Percentiles rank a stretch among this genome's conserved stretches.
phyloP scores from a whole-genome alignment of 2,797 vertebrate species.

The Sternarchorhynchus goeldii region DNA sequence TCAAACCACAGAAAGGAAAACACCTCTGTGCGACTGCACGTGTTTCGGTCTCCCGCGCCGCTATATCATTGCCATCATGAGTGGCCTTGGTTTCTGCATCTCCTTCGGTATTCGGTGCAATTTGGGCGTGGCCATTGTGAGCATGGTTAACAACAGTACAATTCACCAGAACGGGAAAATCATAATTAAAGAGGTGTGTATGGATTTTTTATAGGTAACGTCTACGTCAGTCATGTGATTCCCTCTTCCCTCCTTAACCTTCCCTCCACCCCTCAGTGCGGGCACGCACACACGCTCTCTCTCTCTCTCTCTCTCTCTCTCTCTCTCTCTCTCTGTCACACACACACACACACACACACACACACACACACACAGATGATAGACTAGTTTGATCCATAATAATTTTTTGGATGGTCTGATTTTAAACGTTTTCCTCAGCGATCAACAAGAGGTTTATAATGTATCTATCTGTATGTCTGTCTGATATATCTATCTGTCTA shows the following conservation, averaged over 20 bases:
- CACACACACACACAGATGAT: conserved; percentile 16
- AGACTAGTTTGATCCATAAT: no score
- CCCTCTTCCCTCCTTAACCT: conserved; percentile 25
- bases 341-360: neutral
- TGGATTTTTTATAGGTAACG: neutral
- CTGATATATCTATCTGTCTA: no score
- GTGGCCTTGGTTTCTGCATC: conserved; percentile 99
- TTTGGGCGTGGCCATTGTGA: conserved; percentile 97
- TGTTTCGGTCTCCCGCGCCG: conserved; percentile 94
- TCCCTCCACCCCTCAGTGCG: neutral
- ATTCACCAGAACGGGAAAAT: conserved; percentile 91
- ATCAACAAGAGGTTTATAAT: no score
- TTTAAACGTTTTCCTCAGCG: no score
- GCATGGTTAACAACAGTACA: conserved; percentile 99
- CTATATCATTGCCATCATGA: conserved; percentile 99
- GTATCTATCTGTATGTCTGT: no score
- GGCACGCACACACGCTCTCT: neutral
- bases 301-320: neutral
- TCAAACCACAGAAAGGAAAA: conserved; percentile 83
- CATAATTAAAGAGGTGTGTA: conserved; percentile 93
- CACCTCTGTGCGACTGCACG: conserved; percentile 89
- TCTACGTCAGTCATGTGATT: conserved; percentile 40
- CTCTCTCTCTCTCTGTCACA: no score
- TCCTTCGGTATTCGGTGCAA: conserved; percentile 99
- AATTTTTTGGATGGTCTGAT: no score